Evolutionary conservation across 1,140 invertebrate genomes (phyloP).

Genomic region (Battus philenor): DNA sequence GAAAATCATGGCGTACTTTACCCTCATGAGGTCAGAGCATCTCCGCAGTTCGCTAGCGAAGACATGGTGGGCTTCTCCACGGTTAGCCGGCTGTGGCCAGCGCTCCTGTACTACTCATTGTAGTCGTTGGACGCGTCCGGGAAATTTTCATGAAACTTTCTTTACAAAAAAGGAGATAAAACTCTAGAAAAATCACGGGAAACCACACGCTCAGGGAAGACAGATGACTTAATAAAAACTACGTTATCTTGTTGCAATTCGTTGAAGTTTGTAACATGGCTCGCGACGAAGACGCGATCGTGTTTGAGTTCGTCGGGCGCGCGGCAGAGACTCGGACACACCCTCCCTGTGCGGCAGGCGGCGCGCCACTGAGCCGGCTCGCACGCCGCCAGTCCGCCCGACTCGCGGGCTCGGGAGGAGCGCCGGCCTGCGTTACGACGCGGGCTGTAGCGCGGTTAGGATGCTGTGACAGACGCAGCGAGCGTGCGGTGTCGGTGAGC

Average conservation of each 20-base stretch:
- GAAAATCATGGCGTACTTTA: constrained; percentile 47
- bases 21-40: constrained; percentile 29
- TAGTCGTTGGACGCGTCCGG: background rate
- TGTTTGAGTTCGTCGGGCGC: constrained; percentile 43
- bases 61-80: constrained; percentile 2
- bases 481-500: too few relatives aligned
- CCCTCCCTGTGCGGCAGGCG: constrained; percentile 35
- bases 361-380: constrained; percentile 36
- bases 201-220: background rate
- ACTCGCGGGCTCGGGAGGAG: background rate
- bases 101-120: constrained; percentile 6
- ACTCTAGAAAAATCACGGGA: background rate
- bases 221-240: background rate
- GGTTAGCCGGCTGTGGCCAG: background rate
- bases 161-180: too few relatives aligned
- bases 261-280: constrained; percentile 15
- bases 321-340: constrained; percentile 27
- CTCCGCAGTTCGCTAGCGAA: constrained; percentile 1
- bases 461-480: too few relatives aligned
- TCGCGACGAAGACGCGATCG: constrained; percentile 26
- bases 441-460: too few relatives aligned
- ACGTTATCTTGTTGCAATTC: too few relatives aligned
- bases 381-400: background rate
- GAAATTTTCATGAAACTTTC: constrained; percentile 1
- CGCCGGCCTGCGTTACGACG: constrained; percentile 16